Evolutionary conservation across 2,113 vertebrate genomes (phyloP).

Genomic region (Cavia aperea): DNA sequence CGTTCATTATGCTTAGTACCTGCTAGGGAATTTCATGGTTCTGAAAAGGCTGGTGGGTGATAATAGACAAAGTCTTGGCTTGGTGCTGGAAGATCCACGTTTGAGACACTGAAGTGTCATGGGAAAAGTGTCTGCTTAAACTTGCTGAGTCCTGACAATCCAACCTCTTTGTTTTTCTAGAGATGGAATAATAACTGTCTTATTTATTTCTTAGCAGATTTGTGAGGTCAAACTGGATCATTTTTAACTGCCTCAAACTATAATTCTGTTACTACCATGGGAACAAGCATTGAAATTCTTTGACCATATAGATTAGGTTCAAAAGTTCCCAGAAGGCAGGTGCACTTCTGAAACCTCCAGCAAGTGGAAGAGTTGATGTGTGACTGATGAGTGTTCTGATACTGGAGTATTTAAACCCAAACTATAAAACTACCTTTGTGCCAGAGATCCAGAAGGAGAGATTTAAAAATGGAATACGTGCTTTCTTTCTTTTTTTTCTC

Average conservation of each 20-base stretch:
- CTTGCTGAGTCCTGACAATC: not conserved
- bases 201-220: not conserved
- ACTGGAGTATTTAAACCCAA: not conserved
- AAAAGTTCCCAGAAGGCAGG: not conserved
- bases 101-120: not conserved
- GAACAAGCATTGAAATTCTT: not conserved
- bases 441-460: not conserved
- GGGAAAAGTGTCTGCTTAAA: not conserved
- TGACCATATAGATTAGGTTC: not conserved
- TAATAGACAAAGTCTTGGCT: not conserved
- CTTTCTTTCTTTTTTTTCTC: not conserved
- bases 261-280: not conserved
- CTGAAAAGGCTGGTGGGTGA: not conserved
- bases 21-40: not conserved
- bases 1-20: not conserved
- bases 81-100: not conserved
- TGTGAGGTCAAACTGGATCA: not conserved
- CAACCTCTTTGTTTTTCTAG: not conserved
- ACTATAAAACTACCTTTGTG: not conserved
- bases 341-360: not conserved
- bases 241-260: not conserved
- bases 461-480: not conserved
- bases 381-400: not conserved
- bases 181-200: not conserved
- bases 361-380: not conserved